Conservation (phyloP, 2,888 invertebrate genomes). For the Drosophila gaucha region DNA sequence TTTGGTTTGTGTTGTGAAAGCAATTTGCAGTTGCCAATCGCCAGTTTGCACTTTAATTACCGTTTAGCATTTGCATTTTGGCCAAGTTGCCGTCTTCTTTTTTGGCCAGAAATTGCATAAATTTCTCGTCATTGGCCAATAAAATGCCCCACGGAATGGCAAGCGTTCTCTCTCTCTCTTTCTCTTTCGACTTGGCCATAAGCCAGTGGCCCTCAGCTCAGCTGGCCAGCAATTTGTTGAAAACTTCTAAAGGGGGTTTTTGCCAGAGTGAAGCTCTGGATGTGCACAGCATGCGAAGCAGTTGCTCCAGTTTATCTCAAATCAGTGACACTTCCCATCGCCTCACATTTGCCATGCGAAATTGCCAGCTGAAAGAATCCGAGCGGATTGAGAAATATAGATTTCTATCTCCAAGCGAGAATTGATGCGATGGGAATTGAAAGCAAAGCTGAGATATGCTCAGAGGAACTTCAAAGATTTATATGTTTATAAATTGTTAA, state of each 20-base stretch:
- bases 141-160: slow-evolving; percentile 63
- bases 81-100: slow-evolving; percentile 27
- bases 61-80: slow-evolving; percentile 60
- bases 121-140: slow-evolving; percentile 67
- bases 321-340: slow-evolving; percentile 44
- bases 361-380: slow-evolving; percentile 34
- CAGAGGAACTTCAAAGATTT: slow-evolving; percentile 4
- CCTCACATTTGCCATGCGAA: slow-evolving; percentile 47
- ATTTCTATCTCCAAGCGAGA: slow-evolving; percentile 8
- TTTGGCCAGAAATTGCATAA: slow-evolving; percentile 65
- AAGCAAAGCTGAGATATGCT: not conserved
- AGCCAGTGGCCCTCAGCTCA: slow-evolving; percentile 27
- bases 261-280: not conserved
- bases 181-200: slow-evolving; percentile 27
- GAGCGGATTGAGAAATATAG: slow-evolving; percentile 20
- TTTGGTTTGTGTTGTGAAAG: slow-evolving; percentile 35
- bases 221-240: slow-evolving; percentile 28
- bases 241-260: slow-evolving; percentile 12
- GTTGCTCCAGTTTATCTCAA: slow-evolving; percentile 32
- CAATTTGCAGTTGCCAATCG: slow-evolving; percentile 16
- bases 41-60: slow-evolving; percentile 62
- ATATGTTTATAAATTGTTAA: not conserved
- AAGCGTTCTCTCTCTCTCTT: slow-evolving; percentile 28
- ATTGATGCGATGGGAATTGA: slow-evolving; percentile 2
- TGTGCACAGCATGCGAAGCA: slow-evolving; percentile 39